Evolutionary conservation across 2,113 vertebrate species (phyloP).

Genomic region (Chaetorhynchus papuensis): DNA sequence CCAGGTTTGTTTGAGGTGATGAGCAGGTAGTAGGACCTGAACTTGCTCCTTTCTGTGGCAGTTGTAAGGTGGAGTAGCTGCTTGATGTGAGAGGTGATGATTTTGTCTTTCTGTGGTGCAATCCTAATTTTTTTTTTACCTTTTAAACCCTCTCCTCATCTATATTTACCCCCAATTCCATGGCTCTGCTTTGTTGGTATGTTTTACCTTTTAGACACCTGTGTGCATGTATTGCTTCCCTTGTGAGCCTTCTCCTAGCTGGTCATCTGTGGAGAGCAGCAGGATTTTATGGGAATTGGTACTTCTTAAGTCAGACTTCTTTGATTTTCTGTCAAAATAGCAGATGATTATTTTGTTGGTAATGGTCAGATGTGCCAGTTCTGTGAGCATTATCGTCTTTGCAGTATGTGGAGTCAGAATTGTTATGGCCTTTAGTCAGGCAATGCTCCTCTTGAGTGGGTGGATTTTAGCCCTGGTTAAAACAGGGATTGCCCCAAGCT

Average conservation of each 20-base stretch:
- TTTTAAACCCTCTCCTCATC: not conserved
- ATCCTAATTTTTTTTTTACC: rapidly evolving
- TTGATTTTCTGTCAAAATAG: constrained; percentile 36
- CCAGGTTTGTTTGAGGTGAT: not conserved
- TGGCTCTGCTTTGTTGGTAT: not conserved
- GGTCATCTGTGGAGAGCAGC: not conserved
- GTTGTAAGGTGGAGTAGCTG: not conserved
- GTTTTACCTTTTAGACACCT: not conserved
- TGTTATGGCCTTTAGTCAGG: not conserved
- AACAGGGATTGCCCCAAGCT: not conserved
- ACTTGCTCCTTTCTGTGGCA: not conserved
- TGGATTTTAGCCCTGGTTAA: not conserved
- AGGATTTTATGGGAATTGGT: not conserved
- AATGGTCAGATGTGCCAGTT: not conserved
- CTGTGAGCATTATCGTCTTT: not conserved
- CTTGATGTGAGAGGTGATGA: not conserved
- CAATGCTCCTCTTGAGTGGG: not conserved
- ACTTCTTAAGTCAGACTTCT: not conserved
- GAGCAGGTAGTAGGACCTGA: not conserved
- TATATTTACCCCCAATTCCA: rapidly evolving
- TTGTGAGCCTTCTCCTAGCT: not conserved
- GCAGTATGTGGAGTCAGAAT: not conserved
- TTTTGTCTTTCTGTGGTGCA: not conserved
- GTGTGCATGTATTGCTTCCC: not conserved
- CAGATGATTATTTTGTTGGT: not conserved